Evolutionary conservation across 2,888 invertebrate genomes (phyloP).

Genomic region (Dusona sp.): DNA sequence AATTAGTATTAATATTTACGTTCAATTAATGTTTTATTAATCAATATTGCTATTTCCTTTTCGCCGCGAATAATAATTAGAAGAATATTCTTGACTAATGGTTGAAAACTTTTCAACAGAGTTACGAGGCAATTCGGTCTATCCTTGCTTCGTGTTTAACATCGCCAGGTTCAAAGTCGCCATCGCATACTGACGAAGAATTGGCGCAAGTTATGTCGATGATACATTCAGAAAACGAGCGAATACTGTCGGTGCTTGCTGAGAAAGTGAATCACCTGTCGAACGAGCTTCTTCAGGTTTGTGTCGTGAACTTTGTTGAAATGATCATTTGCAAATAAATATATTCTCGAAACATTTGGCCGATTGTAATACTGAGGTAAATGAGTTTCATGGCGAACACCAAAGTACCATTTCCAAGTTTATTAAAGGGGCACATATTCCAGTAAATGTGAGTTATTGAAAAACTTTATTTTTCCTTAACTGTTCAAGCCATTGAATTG

Average conservation of each 20-base stretch:
- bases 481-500: too few species aligned
- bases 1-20: background rate
- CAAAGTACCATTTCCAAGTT: too few species aligned
- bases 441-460: too few species aligned
- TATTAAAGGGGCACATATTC: too few species aligned
- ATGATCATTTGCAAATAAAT: background rate
- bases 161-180: conserved; percentile 18
- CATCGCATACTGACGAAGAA: conserved; percentile 48
- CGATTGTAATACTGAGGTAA: background rate
- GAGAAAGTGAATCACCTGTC: conserved; percentile 73
- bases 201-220: conserved; percentile 60
- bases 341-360: background rate
- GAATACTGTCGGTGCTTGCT: conserved; percentile 65
- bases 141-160: conserved; percentile 33
- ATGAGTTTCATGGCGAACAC: too few species aligned
- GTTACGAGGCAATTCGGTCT: conserved; percentile 60
- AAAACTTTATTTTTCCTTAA: too few species aligned
- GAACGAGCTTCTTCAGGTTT: conserved; percentile 75
- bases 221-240: conserved; percentile 74
- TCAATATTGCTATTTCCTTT: background rate
- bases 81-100: background rate
- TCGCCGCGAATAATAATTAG: background rate
- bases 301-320: background rate
- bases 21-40: background rate
- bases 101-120: conserved; percentile 68